Evolutionary conservation across 2,888 invertebrate species (phyloP), one percentile per base, ranked within the genome.

Genomic region (Chydorus sphaericus): DNA sequence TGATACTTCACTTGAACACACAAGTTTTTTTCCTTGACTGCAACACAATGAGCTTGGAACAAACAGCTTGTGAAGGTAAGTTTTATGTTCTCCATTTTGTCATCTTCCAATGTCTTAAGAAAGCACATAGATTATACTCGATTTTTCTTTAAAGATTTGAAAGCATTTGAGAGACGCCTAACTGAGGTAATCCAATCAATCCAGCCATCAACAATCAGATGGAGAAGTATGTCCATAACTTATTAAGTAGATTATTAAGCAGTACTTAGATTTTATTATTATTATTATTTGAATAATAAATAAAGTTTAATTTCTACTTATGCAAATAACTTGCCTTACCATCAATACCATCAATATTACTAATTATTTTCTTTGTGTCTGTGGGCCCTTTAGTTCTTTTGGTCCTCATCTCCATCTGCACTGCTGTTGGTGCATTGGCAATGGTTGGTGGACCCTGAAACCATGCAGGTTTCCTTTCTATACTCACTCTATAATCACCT

Each of bases 151-250:
- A 67, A 74, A 88, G 97, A 98, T 78, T 76, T 98, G 64, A 97
- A 96, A 73, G 96, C 96, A 37, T 97, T 97, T 71, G 97, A 98
- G 72, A 80, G 96, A 62, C 80, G 97, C 55, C 75, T 98, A 26
- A 97, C 94, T 1, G 97, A 98, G 77, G 96, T 97, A 16, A 93
- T 98, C 67, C 84, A 89, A 62, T 90, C 92, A 68, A 79, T 96
- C 63, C 90, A 93, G 68, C 97, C 97, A 33, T 83, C 90, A 49
- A 93, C 96, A 54, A 80, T 84, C 64, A 79, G 93, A 72, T 98
- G 97, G 97, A 81, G 94, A 78, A 83, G 93, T 92, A 78, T 77
- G 79, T 75, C 23, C 30, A 48, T 54, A 49, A 33, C 16, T 37
- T 8, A 48, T 33, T 36, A n/a, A 51, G 18, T 44, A 33, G 20